Base-by-base conservation (phyloP, 2,888 invertebrate genomes). In the Glaucopsyche alexis region DNA sequence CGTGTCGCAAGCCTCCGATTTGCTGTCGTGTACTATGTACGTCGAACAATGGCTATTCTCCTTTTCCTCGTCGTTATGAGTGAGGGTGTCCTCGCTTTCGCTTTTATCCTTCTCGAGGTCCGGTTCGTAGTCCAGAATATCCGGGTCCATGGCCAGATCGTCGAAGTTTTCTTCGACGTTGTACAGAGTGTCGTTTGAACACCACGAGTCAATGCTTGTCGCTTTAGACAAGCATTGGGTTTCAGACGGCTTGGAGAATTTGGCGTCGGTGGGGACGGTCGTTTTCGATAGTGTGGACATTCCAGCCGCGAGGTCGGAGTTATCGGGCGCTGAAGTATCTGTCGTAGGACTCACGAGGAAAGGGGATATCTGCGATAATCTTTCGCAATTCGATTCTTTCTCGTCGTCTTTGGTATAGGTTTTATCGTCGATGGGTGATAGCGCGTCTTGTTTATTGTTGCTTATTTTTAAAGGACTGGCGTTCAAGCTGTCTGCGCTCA, bases 131-230 rank as follows among this genome's bases (percentile, higher is more conserved):
- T 86, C 85, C 13, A 78, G 64, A 0, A 85, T 76, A 8, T 92
- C 92, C 13, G 88, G 83, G 71, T 93, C 93, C 82, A 88, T 81
- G 4, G 85, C 90, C 13, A 93, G 80, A 78, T 93, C 93, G 74
- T 93, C 93, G 79, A 93, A 93, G 77, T 93, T 93, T 74, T 95
- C 95, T 80, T 95, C 95, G 49, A 95, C 92, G 80, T 95, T 95
- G 82, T 95, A 95, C 3, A 95, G 84, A 0, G 95, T 95, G 78
- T 95, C 95, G 82, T 95, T 95, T 40, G 95, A 95, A 83, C 95
- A 95, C 91, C 94, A 95, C 4, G 94, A 95, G 80, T 94, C 94
- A 78, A 94, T 94, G 83, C 94, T 94, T 47, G 94, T 94, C 0
- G 95, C 94, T 81, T 93, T 93, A 3, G 93, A 92, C 29, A 91